These are phyloP conservation scores for Falco rusticolus DNA, from an alignment of 2,797 vertebrate species.

Conservation along the genomic window DNA sequence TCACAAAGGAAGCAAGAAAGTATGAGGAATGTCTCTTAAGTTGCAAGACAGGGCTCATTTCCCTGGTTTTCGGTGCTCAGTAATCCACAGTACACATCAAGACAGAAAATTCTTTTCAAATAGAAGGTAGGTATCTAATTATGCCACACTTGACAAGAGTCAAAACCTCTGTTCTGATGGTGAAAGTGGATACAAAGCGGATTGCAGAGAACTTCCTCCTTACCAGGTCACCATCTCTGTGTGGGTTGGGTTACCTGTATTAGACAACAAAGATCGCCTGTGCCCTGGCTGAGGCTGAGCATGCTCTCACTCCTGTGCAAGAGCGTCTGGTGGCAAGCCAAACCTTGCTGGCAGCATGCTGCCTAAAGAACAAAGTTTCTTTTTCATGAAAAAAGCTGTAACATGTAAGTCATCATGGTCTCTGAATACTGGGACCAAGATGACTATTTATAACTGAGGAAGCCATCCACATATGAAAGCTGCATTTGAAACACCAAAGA, in stretches of 20 bases:
- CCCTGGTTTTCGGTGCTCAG: not conserved
- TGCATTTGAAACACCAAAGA: not conserved
- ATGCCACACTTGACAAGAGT: not conserved
- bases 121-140: not conserved
- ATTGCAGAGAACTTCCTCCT: not conserved
- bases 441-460: not conserved
- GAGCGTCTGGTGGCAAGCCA: not conserved
- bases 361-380: not conserved
- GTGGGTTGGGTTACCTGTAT: not conserved
- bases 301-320: not conserved
- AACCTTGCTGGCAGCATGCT: rapidly evolving
- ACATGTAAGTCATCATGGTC: not conserved
- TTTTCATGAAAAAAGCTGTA: not conserved
- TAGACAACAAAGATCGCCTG: not conserved
- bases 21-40: not conserved
- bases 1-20: not conserved
- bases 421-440: not conserved
- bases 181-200: not conserved
- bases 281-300: not conserved
- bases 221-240: not conserved
- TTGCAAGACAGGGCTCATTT: not conserved
- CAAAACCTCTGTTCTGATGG: not conserved
- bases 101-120: not conserved
- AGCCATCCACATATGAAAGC: not conserved
- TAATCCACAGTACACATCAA: not conserved